Base-by-base conservation (phyloP, 2,797 vertebrate species). In the Onychomys leucogaster region DNA sequence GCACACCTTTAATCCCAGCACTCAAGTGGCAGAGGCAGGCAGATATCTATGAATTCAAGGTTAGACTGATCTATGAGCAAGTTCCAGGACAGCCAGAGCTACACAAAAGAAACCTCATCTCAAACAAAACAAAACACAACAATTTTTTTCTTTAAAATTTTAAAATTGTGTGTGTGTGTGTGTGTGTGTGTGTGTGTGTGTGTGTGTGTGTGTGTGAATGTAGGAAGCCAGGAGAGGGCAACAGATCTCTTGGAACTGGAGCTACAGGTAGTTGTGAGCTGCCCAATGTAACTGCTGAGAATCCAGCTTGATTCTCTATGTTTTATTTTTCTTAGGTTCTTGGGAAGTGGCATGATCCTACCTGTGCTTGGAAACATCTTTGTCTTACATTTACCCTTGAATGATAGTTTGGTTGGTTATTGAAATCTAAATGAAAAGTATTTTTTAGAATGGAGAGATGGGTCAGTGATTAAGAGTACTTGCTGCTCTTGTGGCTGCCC, bases 261-360 rank as follows among this genome's bases (percentile, higher is more conserved):
- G 43, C 9, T 65, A 34, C 4, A 3, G 82, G 59, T 23, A 17
- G 82, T 84, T 49, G 61, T 65, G 41, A 67, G 41, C 83, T 86
- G 29, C 9, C 9, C 41, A 21, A 4, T 34, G 27, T 84, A 82
- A 61, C 27, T 65, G 32, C 41, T 52, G 49, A 55, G 65, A 71
- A 55, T 52, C 6, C 43, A 65, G 12, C 32, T 86, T 69, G 43
- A 37, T 34, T 85, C 25, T 82, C 0, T 37, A 4, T 49, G 23
- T 87, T 87, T 25, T 19, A 75, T 37, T 90, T 94, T 82, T n/a
- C 43, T 93, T 89, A 65, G 46, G 77, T 71, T 90, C 32, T 90
- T 67, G 75, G 78, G 59, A 83, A 71, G 19, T n/a, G 2, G 11
- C 41, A 25, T 29, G 23, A 77, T 37, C 6, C 13, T 49, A 59